Conservation (phyloP, 2,113 vertebrate genomes). For the Erythrolamprus reginae region DNA sequence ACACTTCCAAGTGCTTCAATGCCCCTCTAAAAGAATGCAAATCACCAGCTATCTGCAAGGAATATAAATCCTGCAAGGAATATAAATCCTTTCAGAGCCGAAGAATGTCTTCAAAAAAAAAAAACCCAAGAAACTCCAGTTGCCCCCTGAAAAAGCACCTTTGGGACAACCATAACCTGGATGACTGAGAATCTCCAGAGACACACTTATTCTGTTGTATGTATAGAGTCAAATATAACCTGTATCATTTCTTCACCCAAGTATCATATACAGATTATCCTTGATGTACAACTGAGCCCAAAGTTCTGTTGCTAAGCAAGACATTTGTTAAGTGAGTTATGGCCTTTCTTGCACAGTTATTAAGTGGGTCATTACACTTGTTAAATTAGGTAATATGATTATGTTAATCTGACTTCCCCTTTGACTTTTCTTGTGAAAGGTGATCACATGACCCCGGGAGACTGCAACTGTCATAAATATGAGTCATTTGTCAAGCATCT, state of each 20-base stretch:
- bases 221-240: neutral
- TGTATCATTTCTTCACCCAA: neutral
- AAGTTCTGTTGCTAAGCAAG: neutral
- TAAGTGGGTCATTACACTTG: neutral
- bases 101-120: too few relatives aligned
- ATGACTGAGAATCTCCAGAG: too few relatives aligned
- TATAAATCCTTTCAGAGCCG: too few relatives aligned
- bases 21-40: too few relatives aligned
- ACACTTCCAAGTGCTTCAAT: too few relatives aligned
- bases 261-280: neutral
- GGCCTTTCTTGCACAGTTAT: neutral
- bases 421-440: neutral
- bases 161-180: too few relatives aligned
- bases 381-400: neutral
- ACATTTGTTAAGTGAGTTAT: neutral
- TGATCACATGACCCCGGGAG: neutral
- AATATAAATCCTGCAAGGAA: too few relatives aligned
- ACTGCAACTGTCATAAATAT: neutral
- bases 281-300: neutral
- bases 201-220: too few relatives aligned
- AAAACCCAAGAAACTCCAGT: too few relatives aligned
- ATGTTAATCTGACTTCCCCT: neutral
- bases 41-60: too few relatives aligned
- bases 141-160: too few relatives aligned
- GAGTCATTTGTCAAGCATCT: too few relatives aligned